phyloP scores from a whole-genome alignment of 2,113 vertebrate species.

The Dromaius novaehollandiae region DNA sequence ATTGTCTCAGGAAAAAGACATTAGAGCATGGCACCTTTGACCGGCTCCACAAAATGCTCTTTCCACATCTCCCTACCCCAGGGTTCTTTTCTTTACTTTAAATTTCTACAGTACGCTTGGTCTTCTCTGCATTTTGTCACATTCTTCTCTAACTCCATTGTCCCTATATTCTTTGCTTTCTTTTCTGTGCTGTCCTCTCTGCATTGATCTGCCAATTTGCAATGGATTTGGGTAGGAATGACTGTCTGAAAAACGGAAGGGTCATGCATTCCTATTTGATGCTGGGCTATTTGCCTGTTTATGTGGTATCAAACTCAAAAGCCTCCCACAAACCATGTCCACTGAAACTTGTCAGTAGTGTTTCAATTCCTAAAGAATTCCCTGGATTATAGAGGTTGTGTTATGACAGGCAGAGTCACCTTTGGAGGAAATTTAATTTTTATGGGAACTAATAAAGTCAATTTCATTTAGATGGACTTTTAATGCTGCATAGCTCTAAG shows the following conservation, averaged over 20 bases:
- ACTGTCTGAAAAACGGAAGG: background rate
- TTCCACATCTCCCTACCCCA: background rate
- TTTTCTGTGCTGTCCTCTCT: background rate
- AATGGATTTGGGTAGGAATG: background rate
- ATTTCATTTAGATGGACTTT: conserved; percentile 36
- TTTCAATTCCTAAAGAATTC: background rate
- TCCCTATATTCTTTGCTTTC: background rate
- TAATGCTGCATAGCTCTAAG: background rate
- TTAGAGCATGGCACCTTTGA: background rate
- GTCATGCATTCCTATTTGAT: background rate
- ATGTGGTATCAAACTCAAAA: background rate
- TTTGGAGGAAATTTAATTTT: conserved; percentile 35
- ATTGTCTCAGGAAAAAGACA: background rate
- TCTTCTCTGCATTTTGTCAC: background rate
- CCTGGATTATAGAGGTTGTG: background rate
- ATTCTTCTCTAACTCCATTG: background rate
- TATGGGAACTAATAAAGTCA: conserved; percentile 12
- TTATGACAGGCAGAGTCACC: background rate
- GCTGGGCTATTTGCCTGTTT: background rate
- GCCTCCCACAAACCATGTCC: background rate
- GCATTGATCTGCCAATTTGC: background rate
- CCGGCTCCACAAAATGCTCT: background rate
- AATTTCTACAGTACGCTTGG: background rate
- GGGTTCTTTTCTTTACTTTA: background rate
- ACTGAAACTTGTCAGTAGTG: background rate